Base-by-base conservation (phyloP, 2,797 vertebrate species). In the Gila robusta region DNA sequence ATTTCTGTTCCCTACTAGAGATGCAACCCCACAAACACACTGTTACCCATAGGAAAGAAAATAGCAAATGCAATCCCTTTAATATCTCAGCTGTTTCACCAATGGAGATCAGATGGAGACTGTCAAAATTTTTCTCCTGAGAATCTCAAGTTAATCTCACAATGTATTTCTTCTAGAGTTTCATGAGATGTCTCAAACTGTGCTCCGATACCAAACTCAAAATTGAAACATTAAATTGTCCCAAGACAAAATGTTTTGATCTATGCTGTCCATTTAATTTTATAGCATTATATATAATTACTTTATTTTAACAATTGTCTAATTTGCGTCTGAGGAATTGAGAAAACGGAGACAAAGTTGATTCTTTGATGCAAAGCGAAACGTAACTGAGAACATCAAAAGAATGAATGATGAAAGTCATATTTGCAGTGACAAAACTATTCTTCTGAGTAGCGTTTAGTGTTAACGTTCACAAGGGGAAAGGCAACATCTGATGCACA, bases 351-450 rank as follows among this genome's bases (percentile, higher is more conserved):
- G 62, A 37, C 32, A 10, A 37, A 69, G 66, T 69, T 32, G 1
- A 41, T 32, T 52, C 44, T 74, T 74, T 74, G 72, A 54, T 21
- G 28, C 73, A 54, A 23, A 76, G 16, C 35, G 21, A 78, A 59
- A 59, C 21, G 5, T 4, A n/a, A 78, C 26, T 47, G 39, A 47
- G 59, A 44, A 80, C 3, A 66, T 66, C 17, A 80, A 64, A 66
- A 23, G 26, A 41, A 26, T 47, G 39, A 66, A 32, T 67, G 62
- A 80, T 67, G 37, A 39, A 19, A 26, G 76, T 16, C 2, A 37
- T 19, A 62, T 78, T n/a, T 78, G 76, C 23, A 17, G 39, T 47
- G 62, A 52, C 73, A 49, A 83, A 83, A 52, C 71, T 52, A 44
- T 26, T 41, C 62, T 66, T 39, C 49, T 41, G 64, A 39, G 49